phyloP scores from a whole-genome alignment of 2,113 vertebrate genomes.

The Pantherophis guttatus region DNA sequence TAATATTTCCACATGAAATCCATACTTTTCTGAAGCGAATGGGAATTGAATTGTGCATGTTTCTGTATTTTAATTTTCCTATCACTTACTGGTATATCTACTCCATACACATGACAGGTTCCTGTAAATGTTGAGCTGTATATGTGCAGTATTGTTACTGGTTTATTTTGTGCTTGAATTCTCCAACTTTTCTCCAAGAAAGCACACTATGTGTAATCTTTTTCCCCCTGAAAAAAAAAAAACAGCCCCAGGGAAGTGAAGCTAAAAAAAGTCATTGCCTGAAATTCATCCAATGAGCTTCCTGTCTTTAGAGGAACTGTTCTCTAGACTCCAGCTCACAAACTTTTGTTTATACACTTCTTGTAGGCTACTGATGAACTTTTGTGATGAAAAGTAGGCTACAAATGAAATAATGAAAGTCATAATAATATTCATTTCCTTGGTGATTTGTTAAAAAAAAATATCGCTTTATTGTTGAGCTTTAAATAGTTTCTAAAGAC shows the following conservation, averaged over 20 bases:
- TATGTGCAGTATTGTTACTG: neutral
- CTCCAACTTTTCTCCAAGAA: neutral
- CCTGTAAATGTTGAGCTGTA: neutral
- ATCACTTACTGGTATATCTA: neutral
- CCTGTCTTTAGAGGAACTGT: neutral
- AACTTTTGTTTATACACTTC: neutral
- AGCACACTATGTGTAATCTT: neutral
- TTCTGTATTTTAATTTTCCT: neutral
- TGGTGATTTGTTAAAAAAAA: neutral
- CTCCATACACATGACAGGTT: neutral
- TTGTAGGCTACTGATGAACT: neutral
- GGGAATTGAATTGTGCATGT: neutral
- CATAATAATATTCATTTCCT: neutral
- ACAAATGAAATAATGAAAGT: neutral
- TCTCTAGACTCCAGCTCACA: neutral
- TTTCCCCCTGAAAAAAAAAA: neutral
- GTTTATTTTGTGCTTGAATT: neutral
- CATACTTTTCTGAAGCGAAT: neutral
- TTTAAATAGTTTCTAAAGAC: neutral
- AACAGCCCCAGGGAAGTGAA: neutral
- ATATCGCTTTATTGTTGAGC: neutral
- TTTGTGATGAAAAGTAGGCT: neutral
- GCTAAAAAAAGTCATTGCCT: neutral
- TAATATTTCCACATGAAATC: neutral
- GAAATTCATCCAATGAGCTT: neutral